Base-by-base conservation (phyloP, 2,113 vertebrate genomes). In the Lucifuga dentata region DNA sequence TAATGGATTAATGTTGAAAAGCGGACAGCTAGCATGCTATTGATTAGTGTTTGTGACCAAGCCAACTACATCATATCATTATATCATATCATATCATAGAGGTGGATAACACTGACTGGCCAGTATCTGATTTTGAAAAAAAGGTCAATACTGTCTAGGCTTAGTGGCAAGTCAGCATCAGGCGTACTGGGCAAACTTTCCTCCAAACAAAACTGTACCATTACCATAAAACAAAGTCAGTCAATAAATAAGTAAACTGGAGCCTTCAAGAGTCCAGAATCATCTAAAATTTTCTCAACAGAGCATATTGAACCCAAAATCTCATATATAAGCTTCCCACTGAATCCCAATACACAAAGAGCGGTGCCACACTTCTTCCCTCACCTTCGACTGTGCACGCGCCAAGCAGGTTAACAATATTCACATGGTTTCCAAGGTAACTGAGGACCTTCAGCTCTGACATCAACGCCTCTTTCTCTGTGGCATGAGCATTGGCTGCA, bases 371-470 rank as follows among this genome's bases (percentile, higher is more conserved):
- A 17, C n/a, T 1, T 19, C 21, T 59, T 21, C 16, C 16, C 88
- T 88, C 71, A 98, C 97, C 97, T 94, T 95, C 95, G 3, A 97
- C 32, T 10, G 97, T 98, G 89, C 97, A 98, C 0, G 97, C 97
- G 75, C 96, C 97, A 12, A 98, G 93, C 26, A 98, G 94, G 91
- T 98, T 98, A 17, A 98, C 97, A 0, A 98, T 98, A 76, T 98
- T 98, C 90, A 97, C 92, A 26, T 98, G 96, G 87, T 97, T 96
- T 46, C 97, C 97, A 13, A 98, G 95, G 90, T 98, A 98, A 89
- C 95, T 97, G 72, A 98, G 88, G 68, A 98, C 96, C 90, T 98
- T 98, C 67, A 98, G 94, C 83, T 98, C 97, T 6, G 97, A 98
- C 97, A 98, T 98, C 73, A 98, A 92, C 9, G 97, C 97, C 86